These are phyloP conservation scores for Brachystomella parvula DNA, from an alignment of 1,140 invertebrate species.

Conservation along the genomic window DNA sequence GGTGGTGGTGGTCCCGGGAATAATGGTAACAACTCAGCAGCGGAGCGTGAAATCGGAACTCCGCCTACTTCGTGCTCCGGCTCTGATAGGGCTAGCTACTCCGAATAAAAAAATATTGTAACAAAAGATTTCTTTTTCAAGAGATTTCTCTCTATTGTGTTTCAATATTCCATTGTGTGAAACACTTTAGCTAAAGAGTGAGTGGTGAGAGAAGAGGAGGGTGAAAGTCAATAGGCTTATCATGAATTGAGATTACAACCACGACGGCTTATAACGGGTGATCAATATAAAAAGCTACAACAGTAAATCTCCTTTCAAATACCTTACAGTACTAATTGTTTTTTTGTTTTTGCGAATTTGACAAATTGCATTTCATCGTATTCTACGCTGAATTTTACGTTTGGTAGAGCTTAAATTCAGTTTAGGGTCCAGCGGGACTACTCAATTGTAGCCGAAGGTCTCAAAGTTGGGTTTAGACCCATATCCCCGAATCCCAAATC, in stretches of 20 bases:
- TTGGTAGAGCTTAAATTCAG: too few relatives aligned
- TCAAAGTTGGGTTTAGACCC: too few relatives aligned
- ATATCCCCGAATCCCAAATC: too few relatives aligned
- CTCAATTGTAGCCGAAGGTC: too few relatives aligned
- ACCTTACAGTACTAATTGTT: neutral
- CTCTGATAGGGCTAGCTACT: constrained; percentile 38
- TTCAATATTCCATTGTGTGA: neutral
- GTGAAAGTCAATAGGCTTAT: neutral
- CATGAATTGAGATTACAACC: neutral
- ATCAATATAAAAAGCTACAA: too few relatives aligned
- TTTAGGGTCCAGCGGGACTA: too few relatives aligned
- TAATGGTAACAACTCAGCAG: too few relatives aligned
- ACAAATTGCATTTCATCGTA: too few relatives aligned
- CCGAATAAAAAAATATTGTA: constrained; percentile 21
- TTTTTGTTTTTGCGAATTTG: too few relatives aligned
- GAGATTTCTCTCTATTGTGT: neutral
- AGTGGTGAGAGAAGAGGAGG: neutral
- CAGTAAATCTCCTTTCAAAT: neutral
- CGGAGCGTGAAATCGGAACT: constrained; percentile 30
- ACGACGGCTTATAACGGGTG: neutral
- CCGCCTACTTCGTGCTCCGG: constrained; percentile 38
- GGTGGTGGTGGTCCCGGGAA: constrained; percentile 18
- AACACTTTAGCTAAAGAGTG: neutral
- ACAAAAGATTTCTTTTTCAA: neutral
- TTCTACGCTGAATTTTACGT: too few relatives aligned